Evolutionary conservation across 2,888 invertebrate genomes (phyloP).

Genomic region (Cryptocephalus primarius): DNA sequence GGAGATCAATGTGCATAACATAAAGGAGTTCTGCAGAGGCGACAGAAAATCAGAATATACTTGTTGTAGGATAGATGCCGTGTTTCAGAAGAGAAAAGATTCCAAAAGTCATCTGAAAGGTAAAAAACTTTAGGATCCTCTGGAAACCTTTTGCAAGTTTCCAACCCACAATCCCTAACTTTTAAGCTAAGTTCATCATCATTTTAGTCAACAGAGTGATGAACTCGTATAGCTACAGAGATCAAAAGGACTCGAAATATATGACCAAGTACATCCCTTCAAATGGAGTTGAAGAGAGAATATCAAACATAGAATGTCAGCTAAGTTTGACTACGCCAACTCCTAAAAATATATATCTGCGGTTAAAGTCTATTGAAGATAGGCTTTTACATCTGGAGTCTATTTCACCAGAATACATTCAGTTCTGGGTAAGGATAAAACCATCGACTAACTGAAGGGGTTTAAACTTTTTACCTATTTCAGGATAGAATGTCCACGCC

Average conservation of each 20-base stretch:
- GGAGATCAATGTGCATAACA: constrained; percentile 62
- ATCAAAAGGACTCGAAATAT: constrained; percentile 38
- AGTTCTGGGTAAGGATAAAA: constrained; percentile 48
- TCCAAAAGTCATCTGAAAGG: constrained; percentile 74
- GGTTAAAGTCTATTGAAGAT: constrained; percentile 66
- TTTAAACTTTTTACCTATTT: constrained; percentile 6
- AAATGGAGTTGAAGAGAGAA: constrained; percentile 55
- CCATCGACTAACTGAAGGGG: neutral
- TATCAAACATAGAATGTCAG: constrained; percentile 52
- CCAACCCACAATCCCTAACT: neutral
- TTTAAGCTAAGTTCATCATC: constrained; percentile 1
- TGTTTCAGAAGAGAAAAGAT: constrained; percentile 57
- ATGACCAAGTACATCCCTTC: constrained; percentile 36
- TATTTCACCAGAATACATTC: constrained; percentile 70
- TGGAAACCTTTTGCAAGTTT: constrained; percentile 9
- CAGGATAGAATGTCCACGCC: constrained; percentile 20
- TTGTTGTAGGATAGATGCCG: constrained; percentile 69
- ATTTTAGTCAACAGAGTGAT: constrained; percentile 55
- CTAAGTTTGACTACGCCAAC: constrained; percentile 45
- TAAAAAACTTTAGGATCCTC: constrained; percentile 23
- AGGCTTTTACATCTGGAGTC: constrained; percentile 61
- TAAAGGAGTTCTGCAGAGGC: constrained; percentile 58
- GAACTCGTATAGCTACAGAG: constrained; percentile 52
- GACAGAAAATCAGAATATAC: constrained; percentile 41
- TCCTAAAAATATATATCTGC: constrained; percentile 51